Evolutionary conservation across 2,797 vertebrate species (phyloP).

Genomic region (Sebastolobus alascanus): DNA sequence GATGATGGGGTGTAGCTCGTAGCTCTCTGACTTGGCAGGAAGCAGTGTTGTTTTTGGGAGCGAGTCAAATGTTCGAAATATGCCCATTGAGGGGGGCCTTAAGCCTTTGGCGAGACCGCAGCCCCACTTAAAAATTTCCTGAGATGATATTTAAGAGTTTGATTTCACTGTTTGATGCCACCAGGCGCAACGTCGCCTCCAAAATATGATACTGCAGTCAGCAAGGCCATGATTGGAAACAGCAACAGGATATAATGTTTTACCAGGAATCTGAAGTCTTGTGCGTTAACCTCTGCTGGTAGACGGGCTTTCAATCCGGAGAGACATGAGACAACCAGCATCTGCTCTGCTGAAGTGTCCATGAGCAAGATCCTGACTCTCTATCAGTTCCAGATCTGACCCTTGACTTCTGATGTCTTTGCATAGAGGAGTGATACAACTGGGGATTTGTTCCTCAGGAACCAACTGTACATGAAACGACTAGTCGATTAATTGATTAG

Average conservation of each 20-base stretch:
- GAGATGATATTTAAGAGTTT: conserved; percentile 47
- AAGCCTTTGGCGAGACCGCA: conserved; percentile 59
- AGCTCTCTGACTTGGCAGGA: conserved; percentile 71
- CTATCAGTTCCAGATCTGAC: background rate
- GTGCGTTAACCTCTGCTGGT: background rate
- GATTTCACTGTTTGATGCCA: conserved; percentile 33
- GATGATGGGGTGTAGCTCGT: conserved; percentile 62
- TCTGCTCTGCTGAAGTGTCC: conserved; percentile 9
- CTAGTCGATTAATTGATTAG: background rate
- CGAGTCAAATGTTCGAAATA: conserved; percentile 72
- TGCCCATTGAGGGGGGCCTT: conserved; percentile 52
- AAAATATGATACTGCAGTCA: background rate
- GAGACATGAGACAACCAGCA: background rate
- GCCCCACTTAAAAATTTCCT: conserved; percentile 63
- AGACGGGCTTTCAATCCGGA: background rate
- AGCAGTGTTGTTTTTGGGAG: conserved; percentile 73
- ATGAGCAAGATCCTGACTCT: background rate
- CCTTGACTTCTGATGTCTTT: conserved; percentile 6
- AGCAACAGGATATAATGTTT: background rate
- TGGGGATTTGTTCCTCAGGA: background rate
- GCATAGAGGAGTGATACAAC: background rate
- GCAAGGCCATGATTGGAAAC: conserved; percentile 12
- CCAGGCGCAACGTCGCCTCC: background rate
- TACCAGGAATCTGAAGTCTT: background rate
- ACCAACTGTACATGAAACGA: background rate